A percentile compares a stretch with the other conserved stretches of the same genome.
phyloP scores from a whole-genome alignment of 1,140 invertebrate genomes.

The Colletes latitarsis region DNA sequence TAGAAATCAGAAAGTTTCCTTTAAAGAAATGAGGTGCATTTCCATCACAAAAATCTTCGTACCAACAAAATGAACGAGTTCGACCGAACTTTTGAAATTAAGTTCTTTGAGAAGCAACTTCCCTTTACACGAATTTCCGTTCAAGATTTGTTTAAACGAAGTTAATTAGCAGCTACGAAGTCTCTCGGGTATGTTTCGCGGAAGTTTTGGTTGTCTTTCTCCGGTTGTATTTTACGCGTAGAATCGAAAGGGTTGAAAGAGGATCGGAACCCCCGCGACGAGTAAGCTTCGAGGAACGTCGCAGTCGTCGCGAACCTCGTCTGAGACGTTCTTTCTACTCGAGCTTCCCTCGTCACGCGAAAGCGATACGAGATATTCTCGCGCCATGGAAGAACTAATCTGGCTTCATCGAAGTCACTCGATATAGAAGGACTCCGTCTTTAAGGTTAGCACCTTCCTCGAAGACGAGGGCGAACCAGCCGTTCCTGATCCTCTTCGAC shows the following conservation, averaged over 20 bases:
- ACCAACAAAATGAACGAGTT: too few species aligned
- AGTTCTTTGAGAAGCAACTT: neutral
- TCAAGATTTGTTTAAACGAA: constrained; percentile 6
- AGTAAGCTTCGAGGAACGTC: too few species aligned
- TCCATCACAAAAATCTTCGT: too few species aligned
- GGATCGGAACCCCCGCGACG: neutral
- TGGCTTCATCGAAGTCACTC: constrained; percentile 60
- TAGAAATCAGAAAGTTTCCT: too few species aligned
- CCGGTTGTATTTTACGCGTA: neutral
- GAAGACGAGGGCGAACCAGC: constrained; percentile 9
- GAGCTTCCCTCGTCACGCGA: constrained; percentile 37
- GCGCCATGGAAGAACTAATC: constrained; percentile 54
- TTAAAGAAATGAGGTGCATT: too few species aligned
- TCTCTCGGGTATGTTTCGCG: neutral
- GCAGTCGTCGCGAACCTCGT: neutral
- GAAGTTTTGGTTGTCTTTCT: neutral
- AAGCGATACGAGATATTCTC: constrained; percentile 32
- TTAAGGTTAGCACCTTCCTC: constrained; percentile 44
- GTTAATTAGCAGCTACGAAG: constrained; percentile 1
- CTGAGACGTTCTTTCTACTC: constrained; percentile 6
- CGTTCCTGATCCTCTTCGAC: constrained; percentile 11
- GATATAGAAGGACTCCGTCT: constrained; percentile 37
- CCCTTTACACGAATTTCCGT: neutral
- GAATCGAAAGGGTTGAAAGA: neutral
- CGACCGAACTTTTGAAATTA: too few species aligned